A percentile compares a stretch with the other conserved stretches of the same genome.
Evolutionary conservation across 2,797 vertebrate genomes (phyloP).

Genomic region (Sebastes dallii): DNA sequence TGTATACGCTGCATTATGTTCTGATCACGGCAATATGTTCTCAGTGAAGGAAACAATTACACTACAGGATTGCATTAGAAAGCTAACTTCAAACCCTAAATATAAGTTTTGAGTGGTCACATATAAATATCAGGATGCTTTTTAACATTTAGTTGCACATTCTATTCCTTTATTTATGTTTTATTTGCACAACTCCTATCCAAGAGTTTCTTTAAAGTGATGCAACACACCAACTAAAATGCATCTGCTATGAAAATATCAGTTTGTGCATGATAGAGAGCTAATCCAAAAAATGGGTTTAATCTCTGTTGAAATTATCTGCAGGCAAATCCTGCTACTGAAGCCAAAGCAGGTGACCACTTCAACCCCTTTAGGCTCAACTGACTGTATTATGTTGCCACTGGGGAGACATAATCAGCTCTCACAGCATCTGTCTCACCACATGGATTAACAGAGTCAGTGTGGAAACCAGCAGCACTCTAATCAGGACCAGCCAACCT

Average conservation of each 20-base stretch:
- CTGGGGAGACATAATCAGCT: conserved; percentile 58
- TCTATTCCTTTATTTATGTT: background rate
- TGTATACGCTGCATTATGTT: conserved; percentile 6
- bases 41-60: conserved; percentile 6
- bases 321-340: conserved; percentile 34
- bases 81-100: background rate
- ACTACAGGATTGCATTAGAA: background rate
- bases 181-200: background rate
- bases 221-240: background rate
- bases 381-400: conserved; percentile 43
- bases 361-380: conserved; percentile 47
- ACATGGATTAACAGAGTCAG: conserved; percentile 54
- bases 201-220: background rate
- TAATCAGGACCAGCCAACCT: conserved; percentile 32
- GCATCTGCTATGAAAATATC: background rate
- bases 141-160: background rate
- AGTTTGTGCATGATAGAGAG: background rate
- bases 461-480: conserved; percentile 42
- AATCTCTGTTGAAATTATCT: conserved; percentile 39
- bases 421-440: conserved; percentile 54
- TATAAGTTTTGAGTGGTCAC: background rate
- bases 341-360: conserved; percentile 51
- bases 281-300: conserved; percentile 43
- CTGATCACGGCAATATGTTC: conserved; percentile 19
- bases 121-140: background rate